Evolutionary conservation across 2,888 invertebrate species (phyloP), one percentile per base, ranked within the genome.

Genomic region (Bombylius major): DNA sequence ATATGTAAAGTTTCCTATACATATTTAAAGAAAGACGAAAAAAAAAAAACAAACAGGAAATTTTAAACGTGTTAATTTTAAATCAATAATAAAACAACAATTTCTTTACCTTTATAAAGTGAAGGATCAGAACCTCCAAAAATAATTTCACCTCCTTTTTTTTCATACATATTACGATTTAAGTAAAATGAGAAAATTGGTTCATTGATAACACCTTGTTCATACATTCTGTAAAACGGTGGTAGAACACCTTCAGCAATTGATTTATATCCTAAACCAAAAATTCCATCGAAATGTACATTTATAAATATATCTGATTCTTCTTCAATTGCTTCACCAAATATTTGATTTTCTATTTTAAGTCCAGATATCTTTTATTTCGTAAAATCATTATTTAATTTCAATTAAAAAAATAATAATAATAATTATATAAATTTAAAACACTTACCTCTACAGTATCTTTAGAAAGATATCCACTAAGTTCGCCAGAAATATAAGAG

Each of bases 241-340:
- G 98, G 95, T 50, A 79, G 77, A 51, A 98, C 95, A 57, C 86
- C 83, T 76, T 96, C 94, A 59, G 97, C 81, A 68, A 99, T 96
- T 36, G 82, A 83, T 64, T 80, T 80, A 75, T 91, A 98, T 2
- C 83, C 96, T 83, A 98, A 83, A 60, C 98, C 98, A 55, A 99
- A 81, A 69, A 99, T 98, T 59, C 99, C 96, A 76, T 99, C 99
- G 76, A 99, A 99, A 78, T 97, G 97, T 60, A 97, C 98, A 49
- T 96, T 96, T 36, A 99, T 91, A 77, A 99, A 99, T n/a, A 94
- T 87, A 49, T 36, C 39, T 32, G 89, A 74, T 55, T 99, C 98
- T 1, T 98, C 98, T 77, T 99, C 96, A 59, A 92, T 72, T 4
- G 98, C 98, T 78, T 99, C 98, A 9, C 94, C 98, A 77, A 99